phyloP scores from a whole-genome alignment of 2,888 invertebrate genomes.

The Pseudococcus jackbeardsleyi region DNA sequence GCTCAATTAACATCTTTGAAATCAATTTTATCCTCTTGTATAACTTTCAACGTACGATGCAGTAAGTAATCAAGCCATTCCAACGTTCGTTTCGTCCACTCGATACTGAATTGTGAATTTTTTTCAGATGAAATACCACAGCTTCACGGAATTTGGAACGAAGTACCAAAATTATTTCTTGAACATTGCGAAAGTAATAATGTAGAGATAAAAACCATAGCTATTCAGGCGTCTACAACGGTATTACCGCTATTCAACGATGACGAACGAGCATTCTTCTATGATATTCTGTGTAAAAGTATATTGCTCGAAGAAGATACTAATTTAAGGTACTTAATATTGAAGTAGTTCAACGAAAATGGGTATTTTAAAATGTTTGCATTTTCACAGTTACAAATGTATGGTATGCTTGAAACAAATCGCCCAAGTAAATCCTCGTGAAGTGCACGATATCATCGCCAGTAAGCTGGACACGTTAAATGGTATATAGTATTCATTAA shows the following conservation, averaged over 20 bases:
- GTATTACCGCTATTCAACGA: not conserved
- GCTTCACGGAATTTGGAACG: not conserved
- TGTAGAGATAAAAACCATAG: not conserved
- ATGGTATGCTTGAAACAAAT: slow-evolving; percentile 1
- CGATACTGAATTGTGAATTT: not conserved
- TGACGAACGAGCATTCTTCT: slow-evolving; percentile 15
- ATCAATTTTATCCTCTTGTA: slow-evolving; percentile 6
- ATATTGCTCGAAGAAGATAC: not conserved
- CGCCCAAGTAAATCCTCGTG: not conserved
- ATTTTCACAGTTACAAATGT: not conserved
- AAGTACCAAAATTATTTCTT: slow-evolving; percentile 27
- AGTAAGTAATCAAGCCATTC: not conserved
- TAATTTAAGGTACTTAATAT: slow-evolving; percentile 1
- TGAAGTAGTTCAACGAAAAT: not conserved
- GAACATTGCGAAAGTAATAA: slow-evolving; percentile 10
- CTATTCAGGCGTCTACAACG: not conserved
- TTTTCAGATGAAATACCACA: not conserved
- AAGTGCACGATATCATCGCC: not conserved
- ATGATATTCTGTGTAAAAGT: slow-evolving; percentile 1
- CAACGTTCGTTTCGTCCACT: not conserved
- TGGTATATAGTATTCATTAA: not conserved
- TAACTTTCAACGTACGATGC: slow-evolving; percentile 11
- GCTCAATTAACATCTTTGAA: slow-evolving; percentile 4
- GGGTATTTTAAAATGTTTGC: not conserved
- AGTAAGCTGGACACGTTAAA: not conserved